Conservation (phyloP, 2,113 vertebrate genomes). For the Sebastes schlegelii region DNA sequence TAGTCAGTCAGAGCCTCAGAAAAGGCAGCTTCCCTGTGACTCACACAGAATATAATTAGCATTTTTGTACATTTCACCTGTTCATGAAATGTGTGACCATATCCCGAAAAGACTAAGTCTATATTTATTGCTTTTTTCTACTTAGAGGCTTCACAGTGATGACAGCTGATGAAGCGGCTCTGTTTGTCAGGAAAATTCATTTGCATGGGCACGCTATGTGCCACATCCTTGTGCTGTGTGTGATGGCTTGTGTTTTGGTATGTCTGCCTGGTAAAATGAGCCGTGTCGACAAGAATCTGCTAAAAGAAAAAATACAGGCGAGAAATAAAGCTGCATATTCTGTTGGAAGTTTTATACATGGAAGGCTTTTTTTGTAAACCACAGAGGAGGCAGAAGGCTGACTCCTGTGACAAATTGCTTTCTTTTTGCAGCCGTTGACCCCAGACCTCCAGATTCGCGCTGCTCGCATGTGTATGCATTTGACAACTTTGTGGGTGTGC, state of each 20-base stretch:
- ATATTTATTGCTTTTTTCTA: constrained; percentile 26
- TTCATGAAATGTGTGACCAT: constrained; percentile 52
- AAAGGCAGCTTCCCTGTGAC: constrained; percentile 70
- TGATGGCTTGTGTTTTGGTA: constrained; percentile 28
- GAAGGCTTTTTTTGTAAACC: constrained; percentile 29
- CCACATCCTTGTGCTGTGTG: not conserved
- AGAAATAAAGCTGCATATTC: constrained; percentile 20
- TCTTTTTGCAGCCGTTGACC: constrained; percentile 52
- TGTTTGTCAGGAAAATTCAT: constrained; percentile 27
- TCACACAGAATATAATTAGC: constrained; percentile 78
- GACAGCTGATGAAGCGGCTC: constrained; percentile 23
- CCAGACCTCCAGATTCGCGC: constrained; percentile 37
- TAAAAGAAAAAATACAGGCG: not conserved
- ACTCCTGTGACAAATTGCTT: constrained; percentile 62
- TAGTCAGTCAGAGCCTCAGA: constrained; percentile 78
- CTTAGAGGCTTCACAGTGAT: constrained; percentile 12
- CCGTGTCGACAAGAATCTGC: not conserved
- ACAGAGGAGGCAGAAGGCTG: constrained; percentile 32
- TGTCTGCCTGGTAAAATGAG: constrained; percentile 38
- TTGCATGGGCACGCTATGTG: constrained; percentile 1
- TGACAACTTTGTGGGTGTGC: constrained; percentile 38
- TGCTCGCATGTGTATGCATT: constrained; percentile 23
- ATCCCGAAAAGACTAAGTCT: constrained; percentile 45
- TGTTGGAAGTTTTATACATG: not conserved
- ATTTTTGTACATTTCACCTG: constrained; percentile 75